phyloP scores from a whole-genome alignment of 1,140 invertebrate species.

The Drosophila ercepeae region DNA sequence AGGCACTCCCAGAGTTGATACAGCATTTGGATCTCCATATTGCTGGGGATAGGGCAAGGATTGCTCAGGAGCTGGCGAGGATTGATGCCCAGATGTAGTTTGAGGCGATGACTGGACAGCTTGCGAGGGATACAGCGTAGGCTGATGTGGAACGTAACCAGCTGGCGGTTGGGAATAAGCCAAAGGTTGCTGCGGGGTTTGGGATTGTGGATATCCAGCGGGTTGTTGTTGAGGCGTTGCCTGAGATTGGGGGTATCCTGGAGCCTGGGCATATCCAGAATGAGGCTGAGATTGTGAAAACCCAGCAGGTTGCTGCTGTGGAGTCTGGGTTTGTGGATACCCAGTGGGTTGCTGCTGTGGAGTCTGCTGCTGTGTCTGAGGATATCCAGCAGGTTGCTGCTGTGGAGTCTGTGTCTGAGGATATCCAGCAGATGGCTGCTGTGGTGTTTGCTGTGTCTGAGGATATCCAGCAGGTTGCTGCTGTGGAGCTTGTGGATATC shows the following conservation, averaged over 20 bases:
- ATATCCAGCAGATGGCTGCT: slow-evolving; percentile 3
- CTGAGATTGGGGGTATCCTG: slow-evolving; percentile 9
- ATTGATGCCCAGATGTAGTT: neutral
- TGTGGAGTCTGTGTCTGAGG: neutral
- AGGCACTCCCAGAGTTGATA: neutral
- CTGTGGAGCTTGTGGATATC: neutral
- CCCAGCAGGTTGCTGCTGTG: slow-evolving; percentile 3
- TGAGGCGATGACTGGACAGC: slow-evolving; percentile 7
- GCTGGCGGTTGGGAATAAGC: slow-evolving; percentile 40
- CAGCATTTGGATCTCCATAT: slow-evolving; percentile 13
- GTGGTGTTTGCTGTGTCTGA: neutral
- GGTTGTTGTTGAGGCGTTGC: slow-evolving; percentile 9
- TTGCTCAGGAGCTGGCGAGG: neutral
- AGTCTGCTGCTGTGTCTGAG: neutral
- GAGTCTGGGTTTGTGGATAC: neutral
- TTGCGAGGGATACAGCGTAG: slow-evolving; percentile 45
- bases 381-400: neutral
- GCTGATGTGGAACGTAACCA: slow-evolving; percentile 7
- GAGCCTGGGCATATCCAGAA: neutral
- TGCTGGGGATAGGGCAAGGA: slow-evolving; percentile 24
- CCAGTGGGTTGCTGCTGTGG: slow-evolving; percentile 1
- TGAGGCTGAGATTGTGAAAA: neutral
- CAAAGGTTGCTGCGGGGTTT: slow-evolving; percentile 8
- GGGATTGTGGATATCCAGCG: slow-evolving; percentile 17
- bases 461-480: neutral